These are phyloP conservation scores for Thunnus maccoyii DNA, from an alignment of 2,113 vertebrate genomes.

Conservation along the genomic window DNA sequence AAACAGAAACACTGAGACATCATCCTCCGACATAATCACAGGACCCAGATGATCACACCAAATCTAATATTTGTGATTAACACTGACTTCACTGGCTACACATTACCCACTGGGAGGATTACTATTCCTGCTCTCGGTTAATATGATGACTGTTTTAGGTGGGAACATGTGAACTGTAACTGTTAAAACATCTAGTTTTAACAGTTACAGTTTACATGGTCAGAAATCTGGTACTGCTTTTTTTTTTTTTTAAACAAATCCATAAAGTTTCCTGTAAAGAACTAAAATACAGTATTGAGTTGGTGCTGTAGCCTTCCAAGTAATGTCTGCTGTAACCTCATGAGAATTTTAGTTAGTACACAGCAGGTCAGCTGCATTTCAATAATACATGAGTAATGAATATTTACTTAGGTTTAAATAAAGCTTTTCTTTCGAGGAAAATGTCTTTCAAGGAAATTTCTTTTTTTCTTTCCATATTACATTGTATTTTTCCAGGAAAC, in stretches of 20 bases:
- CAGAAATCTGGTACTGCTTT: not conserved
- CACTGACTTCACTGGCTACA: not conserved
- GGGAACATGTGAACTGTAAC: not conserved
- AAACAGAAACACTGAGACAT: conserved; percentile 20
- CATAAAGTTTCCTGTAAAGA: not conserved
- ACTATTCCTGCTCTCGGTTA: not conserved
- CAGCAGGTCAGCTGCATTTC: too few relatives aligned
- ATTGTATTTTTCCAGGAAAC: not conserved
- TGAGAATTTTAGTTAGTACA: too few relatives aligned
- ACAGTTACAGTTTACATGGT: not conserved
- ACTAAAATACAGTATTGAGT: too few relatives aligned
- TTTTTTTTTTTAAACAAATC: not conserved
- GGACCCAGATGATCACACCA: not conserved
- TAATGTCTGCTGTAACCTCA: too few relatives aligned
- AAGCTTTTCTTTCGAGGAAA: too few relatives aligned
- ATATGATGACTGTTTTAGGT: conserved; percentile 7
- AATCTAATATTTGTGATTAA: not conserved
- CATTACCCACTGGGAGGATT: not conserved
- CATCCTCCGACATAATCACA: not conserved
- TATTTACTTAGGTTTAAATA: too few relatives aligned
- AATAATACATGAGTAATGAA: too few relatives aligned
- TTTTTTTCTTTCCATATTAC: not conserved
- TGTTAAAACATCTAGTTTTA: not conserved
- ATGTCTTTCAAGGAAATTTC: too few relatives aligned
- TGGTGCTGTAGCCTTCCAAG: too few relatives aligned